These are phyloP conservation scores for Sebastes dallii DNA, from an alignment of 2,797 vertebrate species.

Conservation along the genomic window DNA sequence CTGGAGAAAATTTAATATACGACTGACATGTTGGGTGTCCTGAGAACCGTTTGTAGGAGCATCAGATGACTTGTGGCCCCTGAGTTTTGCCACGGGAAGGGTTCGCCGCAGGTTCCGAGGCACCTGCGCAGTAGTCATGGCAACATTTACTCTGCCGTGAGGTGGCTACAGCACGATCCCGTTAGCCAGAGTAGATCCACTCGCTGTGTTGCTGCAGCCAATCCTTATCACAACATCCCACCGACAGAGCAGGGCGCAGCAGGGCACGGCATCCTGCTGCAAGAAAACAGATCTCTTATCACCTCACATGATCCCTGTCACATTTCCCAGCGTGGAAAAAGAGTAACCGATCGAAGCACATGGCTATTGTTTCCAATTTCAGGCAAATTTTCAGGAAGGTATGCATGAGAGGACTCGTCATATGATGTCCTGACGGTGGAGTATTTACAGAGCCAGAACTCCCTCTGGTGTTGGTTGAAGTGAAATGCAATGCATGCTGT, in stretches of 20 bases:
- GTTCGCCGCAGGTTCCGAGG: conserved; percentile 15
- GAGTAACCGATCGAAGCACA: conserved; percentile 39
- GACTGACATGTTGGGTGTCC: conserved; percentile 20
- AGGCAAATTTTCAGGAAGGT: conserved; percentile 21
- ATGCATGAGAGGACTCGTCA: conserved; percentile 4
- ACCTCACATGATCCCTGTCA: conserved; percentile 54
- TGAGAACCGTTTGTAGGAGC: conserved; percentile 49
- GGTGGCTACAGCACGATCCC: conserved; percentile 1
- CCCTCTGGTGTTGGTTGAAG: conserved; percentile 64
- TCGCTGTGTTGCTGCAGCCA: conserved; percentile 4
- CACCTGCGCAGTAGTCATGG: conserved; percentile 46
- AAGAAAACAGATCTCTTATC: conserved; percentile 64
- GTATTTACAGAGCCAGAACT: background rate
- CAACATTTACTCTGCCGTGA: conserved; percentile 26
- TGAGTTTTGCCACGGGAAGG: conserved; percentile 31
- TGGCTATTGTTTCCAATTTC: conserved; percentile 46
- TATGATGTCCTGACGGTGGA: background rate
- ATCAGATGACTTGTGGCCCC: conserved; percentile 40
- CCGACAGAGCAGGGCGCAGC: conserved; percentile 31
- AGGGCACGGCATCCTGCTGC: conserved; percentile 35
- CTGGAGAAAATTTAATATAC: conserved; percentile 30
- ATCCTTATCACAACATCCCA: conserved; percentile 63
- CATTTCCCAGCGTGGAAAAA: conserved; percentile 33
- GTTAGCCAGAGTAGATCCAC: conserved; percentile 15
- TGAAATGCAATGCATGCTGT: background rate